Percentiles rank a stretch among this genome's conserved stretches.
Evolutionary conservation across 2,888 invertebrate genomes (phyloP).

Genomic region (Achlya flavicornis): DNA sequence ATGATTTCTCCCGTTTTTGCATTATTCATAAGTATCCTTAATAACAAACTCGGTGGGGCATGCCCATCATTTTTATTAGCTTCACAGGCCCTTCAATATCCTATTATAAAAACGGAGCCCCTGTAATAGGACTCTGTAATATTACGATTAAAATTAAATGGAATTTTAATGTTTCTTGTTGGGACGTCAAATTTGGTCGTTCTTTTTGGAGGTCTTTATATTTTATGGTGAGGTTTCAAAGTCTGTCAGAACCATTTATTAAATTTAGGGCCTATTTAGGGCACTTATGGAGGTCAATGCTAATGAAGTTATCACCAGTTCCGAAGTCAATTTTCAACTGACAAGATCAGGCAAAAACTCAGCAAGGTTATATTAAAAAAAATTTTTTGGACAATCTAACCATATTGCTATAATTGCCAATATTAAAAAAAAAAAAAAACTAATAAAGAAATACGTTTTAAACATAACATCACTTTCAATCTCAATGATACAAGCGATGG

Average conservation of each 20-base stretch:
- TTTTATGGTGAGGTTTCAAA: slow-evolving; percentile 7
- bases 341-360: no score
- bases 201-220: slow-evolving; percentile 13
- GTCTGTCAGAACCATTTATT: slow-evolving; percentile 15
- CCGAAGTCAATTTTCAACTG: no score
- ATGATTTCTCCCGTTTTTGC: slow-evolving; percentile 29
- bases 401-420: no score
- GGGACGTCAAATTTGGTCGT: neutral
- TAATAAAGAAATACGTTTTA: no score
- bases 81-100: slow-evolving; percentile 16
- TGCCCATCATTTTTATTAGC: slow-evolving; percentile 33
- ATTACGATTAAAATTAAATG: slow-evolving; percentile 12
- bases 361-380: no score
- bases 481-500: no score
- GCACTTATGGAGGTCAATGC: no score
- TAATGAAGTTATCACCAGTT: no score
- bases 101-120: slow-evolving; percentile 17
- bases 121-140: slow-evolving; percentile 14
- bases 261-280: neutral
- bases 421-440: no score
- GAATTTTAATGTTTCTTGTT: slow-evolving; percentile 14
- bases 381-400: no score
- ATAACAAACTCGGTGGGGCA: slow-evolving; percentile 27
- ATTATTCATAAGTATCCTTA: slow-evolving; percentile 37
- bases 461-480: no score